phyloP scores from a whole-genome alignment of 1,140 invertebrate species.

The Sitobion miscanthi region DNA sequence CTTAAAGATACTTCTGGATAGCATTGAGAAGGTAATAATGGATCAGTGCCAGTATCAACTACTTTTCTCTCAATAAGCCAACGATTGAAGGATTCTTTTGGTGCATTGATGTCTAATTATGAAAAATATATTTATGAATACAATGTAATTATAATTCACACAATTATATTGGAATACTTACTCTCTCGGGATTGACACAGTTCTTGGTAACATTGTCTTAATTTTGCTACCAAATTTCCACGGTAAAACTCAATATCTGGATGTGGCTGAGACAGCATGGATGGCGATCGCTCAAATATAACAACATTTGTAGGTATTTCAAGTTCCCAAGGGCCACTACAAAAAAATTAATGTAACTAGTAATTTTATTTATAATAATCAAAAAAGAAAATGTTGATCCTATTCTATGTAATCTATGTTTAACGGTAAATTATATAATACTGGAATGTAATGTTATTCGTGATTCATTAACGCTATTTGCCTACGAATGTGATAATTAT shows the following conservation, averaged over 20 bases:
- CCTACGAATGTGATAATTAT: too few relatives aligned
- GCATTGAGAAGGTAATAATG: slow-evolving; percentile 88
- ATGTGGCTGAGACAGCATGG: slow-evolving; percentile 87
- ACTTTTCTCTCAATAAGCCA: slow-evolving; percentile 96
- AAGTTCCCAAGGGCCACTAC: slow-evolving; percentile 92
- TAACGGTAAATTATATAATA: too few relatives aligned
- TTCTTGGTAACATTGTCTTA: slow-evolving; percentile 91
- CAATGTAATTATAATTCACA: neutral
- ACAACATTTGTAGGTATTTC: slow-evolving; percentile 92
- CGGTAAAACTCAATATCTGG: slow-evolving; percentile 88
- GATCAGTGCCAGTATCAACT: slow-evolving; percentile 85
- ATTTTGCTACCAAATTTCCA: slow-evolving; percentile 78
- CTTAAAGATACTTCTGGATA: slow-evolving; percentile 90
- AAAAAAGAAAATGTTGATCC: neutral
- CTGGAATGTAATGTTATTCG: too few relatives aligned
- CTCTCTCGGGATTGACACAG: slow-evolving; percentile 90
- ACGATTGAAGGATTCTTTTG: slow-evolving; percentile 93
- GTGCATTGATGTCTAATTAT: slow-evolving; percentile 82
- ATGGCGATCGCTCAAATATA: slow-evolving; percentile 86
- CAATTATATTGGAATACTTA: slow-evolving; percentile 58
- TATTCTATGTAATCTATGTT: too few relatives aligned
- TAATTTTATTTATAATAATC: neutral
- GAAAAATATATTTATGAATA: slow-evolving; percentile 12
- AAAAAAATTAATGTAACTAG: slow-evolving; percentile 42
- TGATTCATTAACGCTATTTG: too few relatives aligned